Evolutionary conservation across 2,888 invertebrate genomes (phyloP).

Genomic region (Epistrophella euchroma): DNA sequence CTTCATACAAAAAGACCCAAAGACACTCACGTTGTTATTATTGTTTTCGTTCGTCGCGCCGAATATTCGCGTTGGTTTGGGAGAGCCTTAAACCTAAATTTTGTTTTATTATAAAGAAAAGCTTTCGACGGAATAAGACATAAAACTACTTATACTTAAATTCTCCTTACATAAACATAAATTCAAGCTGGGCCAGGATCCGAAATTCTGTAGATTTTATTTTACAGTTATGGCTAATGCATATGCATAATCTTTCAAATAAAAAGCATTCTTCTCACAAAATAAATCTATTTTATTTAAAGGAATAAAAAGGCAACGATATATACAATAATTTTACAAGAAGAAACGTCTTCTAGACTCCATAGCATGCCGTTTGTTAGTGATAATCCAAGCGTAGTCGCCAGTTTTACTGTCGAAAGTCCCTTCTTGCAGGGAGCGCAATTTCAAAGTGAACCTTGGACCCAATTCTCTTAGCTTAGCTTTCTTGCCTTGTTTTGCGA

Average conservation of each 20-base stretch:
- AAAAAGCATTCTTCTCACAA: not conserved
- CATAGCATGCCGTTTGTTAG: constrained; percentile 95
- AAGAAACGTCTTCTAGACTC: constrained; percentile 97
- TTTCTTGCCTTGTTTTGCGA: constrained; percentile 90
- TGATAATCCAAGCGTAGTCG: constrained; percentile 98
- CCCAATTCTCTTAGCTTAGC: constrained; percentile 96
- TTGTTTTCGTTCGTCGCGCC: no score
- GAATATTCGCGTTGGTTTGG: no score
- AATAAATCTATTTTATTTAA: constrained; percentile 49
- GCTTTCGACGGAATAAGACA: no score
- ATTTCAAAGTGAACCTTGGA: constrained; percentile 96
- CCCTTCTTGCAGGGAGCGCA: constrained; percentile 97
- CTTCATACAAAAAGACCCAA: no score
- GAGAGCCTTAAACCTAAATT: no score
- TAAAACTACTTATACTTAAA: no score
- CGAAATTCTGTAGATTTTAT: no score
- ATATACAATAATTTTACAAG: constrained; percentile 85
- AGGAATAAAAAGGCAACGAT: constrained; percentile 14
- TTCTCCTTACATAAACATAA: no score
- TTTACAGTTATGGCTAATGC: no score
- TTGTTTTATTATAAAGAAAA: no score
- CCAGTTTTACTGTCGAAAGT: constrained; percentile 98
- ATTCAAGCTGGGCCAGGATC: no score
- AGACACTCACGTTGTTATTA: no score
- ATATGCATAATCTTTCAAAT: not conserved